Percentiles rank a stretch among this genome's conserved stretches.
phyloP scores from a whole-genome alignment of 2,797 vertebrate genomes.

The Sebastes hopkinsi region DNA sequence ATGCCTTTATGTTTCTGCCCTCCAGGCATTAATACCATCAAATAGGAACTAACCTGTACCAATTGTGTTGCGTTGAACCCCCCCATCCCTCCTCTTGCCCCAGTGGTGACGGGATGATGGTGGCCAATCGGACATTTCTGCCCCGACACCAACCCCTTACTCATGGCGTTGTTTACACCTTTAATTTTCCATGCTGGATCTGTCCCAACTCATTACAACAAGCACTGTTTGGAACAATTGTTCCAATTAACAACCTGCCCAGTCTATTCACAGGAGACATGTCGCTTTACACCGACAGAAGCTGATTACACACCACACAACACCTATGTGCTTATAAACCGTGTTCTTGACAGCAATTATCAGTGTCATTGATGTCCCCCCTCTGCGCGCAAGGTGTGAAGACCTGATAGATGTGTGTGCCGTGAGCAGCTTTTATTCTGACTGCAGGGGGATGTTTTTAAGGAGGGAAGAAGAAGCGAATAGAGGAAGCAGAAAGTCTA shows the following conservation, averaged over 20 bases:
- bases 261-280: constrained; percentile 29
- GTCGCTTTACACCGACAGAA: constrained; percentile 5
- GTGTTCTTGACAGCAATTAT: constrained; percentile 42
- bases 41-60: neutral
- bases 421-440: neutral
- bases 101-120: neutral
- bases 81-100: too few relatives aligned
- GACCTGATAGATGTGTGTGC: neutral
- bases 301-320: constrained; percentile 23
- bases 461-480: neutral
- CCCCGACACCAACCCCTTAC: neutral
- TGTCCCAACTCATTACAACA: constrained; percentile 42
- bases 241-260: constrained; percentile 46
- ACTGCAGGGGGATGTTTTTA: neutral
- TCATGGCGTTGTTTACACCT: constrained; percentile 1
- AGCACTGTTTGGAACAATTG: constrained; percentile 10
- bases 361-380: constrained; percentile 35
- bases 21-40: neutral
- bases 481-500: neutral
- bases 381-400: constrained; percentile 22
- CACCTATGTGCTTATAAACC: constrained; percentile 11
- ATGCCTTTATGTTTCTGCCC: neutral
- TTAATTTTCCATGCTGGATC: constrained; percentile 14
- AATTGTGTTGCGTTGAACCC: neutral
- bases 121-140: neutral